A percentile compares a stretch with the other conserved stretches of the same genome.
Evolutionary conservation across 2,113 vertebrate genomes (phyloP).

Genomic region (Syngnathoides biaculeatus): DNA sequence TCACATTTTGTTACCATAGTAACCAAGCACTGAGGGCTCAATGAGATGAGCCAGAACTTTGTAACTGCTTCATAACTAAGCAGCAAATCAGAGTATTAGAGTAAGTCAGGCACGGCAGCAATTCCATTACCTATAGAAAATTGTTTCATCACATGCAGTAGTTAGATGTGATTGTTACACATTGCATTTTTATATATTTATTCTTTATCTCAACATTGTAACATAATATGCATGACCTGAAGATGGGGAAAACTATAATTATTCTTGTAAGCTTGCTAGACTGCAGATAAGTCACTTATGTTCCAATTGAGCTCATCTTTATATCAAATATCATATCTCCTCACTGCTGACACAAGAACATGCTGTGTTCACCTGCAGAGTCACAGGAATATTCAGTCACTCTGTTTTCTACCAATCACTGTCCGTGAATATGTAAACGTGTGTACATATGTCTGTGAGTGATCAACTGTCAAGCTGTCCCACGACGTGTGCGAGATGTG

Average conservation of each 20-base stretch:
- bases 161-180: background rate
- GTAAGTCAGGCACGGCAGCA: background rate
- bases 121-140: background rate
- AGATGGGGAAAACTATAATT: background rate
- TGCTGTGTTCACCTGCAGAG: constrained; percentile 20
- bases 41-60: background rate
- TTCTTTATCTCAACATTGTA: background rate
- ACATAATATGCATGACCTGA: background rate
- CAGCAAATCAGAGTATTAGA: background rate
- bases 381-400: constrained; percentile 37
- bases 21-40: constrained; percentile 1
- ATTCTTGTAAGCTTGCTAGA: background rate
- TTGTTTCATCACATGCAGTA: background rate
- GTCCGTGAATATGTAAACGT: constrained; percentile 13
- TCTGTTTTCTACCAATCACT: constrained; percentile 17
- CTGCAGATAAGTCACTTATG: constrained; percentile 19
- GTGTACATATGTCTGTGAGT: constrained; percentile 12
- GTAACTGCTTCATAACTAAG: background rate
- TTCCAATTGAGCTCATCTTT: constrained; percentile 22
- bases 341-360: constrained; percentile 18
- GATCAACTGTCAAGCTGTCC: constrained; percentile 34
- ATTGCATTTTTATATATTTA: background rate
- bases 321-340: constrained; percentile 17
- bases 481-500: background rate
- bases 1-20: constrained; percentile 10